phyloP scores from a whole-genome alignment of 2,888 invertebrate genomes.

The Salticus scenicus region DNA sequence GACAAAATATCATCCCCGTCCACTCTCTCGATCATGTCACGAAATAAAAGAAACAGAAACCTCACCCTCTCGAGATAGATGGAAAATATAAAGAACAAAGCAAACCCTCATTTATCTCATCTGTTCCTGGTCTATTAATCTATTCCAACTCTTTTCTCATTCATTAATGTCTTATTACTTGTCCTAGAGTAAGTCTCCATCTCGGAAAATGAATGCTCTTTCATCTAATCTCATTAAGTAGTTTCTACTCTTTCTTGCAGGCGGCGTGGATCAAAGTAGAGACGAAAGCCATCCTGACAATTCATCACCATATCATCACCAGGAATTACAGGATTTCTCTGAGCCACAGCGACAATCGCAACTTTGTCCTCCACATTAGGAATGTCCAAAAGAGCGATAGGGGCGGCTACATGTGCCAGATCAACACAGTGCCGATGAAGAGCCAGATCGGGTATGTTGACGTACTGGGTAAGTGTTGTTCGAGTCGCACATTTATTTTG shows the following conservation, averaged over 20 bases:
- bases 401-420: constrained; percentile 78
- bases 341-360: constrained; percentile 71
- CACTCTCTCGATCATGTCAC: no score
- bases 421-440: constrained; percentile 95
- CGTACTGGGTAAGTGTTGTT: constrained; percentile 92
- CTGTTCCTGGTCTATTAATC: background rate
- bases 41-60: no score
- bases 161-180: background rate
- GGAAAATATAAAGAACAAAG: no score
- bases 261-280: constrained; percentile 98
- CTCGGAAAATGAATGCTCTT: background rate
- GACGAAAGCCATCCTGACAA: constrained; percentile 86
- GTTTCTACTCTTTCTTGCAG: no score
- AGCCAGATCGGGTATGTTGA: constrained; percentile 91
- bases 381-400: constrained; percentile 93
- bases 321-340: constrained; percentile 90
- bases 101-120: no score
- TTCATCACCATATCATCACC: constrained; percentile 83
- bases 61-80: no score
- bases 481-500: background rate
- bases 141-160: background rate
- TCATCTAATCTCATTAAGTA: background rate
- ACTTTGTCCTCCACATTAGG: constrained; percentile 83
- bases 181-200: background rate
- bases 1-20: no score